Evolutionary conservation across 2,888 invertebrate species (phyloP), one percentile per base, ranked within the genome.

Genomic region (Allacma fusca): DNA sequence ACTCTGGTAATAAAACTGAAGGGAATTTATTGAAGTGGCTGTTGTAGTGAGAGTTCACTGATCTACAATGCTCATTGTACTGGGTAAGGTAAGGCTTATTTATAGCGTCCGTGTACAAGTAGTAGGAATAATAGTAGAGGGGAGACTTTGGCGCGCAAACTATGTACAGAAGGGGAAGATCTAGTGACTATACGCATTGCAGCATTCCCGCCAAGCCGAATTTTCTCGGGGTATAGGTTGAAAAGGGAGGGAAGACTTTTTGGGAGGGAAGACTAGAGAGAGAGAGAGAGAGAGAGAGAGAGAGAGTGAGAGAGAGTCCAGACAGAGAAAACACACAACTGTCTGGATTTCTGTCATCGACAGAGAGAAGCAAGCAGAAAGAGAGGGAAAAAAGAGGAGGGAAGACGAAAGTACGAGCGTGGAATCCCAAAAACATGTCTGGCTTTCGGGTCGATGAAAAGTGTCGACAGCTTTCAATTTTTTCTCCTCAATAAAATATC

Each of bases 401-500:
- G 24, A 70, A 34, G 64, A 44, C 28, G 34, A 29, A n/a, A 21
- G 21, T 29, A 69, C 40, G 73, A 59, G 29, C 12, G 23, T 26
- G 43, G 62, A 75, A 75, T 75, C 67, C 67, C 67, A 75, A 75
- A 75, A 75, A 75, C 40, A 67, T 75, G 75, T 75, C 75, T 75
- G 75, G 75, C 67, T 75, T 65, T 75, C 50, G 74, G 75, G 67
- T 75, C 75, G 75, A 75, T 75, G 75, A 68, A 68, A 75, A 75
- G 75, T 75, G 75, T 75, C 75, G 75, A 75, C 75, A 75, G 75
- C 75, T 75, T 75, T 75, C 75, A 75, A 75, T 75, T 75, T 75
- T 75, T 75, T 75, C 75, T 75, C 68, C 75, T 75, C 75, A 75
- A 68, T 75, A 75, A 75, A 67, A 75, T 75, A 75, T 75, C 67